Conservation (phyloP, 1,140 invertebrate species). For the Epicauta chinensis region DNA sequence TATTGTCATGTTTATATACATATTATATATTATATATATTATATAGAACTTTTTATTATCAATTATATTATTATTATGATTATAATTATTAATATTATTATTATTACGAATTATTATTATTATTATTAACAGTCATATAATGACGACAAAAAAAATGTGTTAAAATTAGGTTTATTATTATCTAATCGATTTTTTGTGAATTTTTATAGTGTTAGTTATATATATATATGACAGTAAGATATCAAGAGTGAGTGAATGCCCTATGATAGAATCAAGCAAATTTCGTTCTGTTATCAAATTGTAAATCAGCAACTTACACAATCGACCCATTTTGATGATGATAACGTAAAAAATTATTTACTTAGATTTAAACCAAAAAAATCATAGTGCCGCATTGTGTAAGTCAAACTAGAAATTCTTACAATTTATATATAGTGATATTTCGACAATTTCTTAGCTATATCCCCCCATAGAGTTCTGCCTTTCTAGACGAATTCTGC, state of each 20-base stretch:
- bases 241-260: constrained; percentile 22
- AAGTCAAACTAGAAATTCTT: background rate
- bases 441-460: constrained; percentile 8
- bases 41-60: too few species aligned
- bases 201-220: constrained; percentile 13
- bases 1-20: constrained; percentile 33
- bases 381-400: background rate
- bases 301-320: too few species aligned
- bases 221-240: constrained; percentile 17
- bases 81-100: too few species aligned
- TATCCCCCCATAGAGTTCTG: background rate
- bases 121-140: constrained; percentile 35
- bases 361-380: background rate
- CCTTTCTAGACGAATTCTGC: constrained; percentile 4
- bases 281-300: too few species aligned
- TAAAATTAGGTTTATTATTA: constrained; percentile 30
- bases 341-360: too few species aligned
- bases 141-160: constrained; percentile 40
- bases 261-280: constrained; percentile 17
- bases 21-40: constrained; percentile 5
- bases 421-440: constrained; percentile 6
- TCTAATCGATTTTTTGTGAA: too few species aligned
- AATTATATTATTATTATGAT: too few species aligned
- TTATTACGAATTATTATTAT: constrained; percentile 6
- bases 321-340: too few species aligned